Base-by-base conservation (phyloP, 2,888 invertebrate species). In the Latrodectus elegans region DNA sequence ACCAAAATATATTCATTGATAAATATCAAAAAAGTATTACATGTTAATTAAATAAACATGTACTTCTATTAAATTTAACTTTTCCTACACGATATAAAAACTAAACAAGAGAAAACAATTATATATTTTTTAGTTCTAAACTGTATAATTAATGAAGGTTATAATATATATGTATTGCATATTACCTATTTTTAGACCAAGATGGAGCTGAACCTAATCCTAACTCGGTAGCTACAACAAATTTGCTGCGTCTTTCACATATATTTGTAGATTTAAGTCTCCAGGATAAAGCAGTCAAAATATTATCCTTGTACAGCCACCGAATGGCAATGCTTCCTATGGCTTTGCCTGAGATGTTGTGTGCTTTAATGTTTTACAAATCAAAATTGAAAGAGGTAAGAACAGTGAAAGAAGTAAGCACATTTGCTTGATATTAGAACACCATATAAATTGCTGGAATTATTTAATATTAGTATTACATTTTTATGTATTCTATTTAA, bases 121-220 rank as follows among this genome's bases (percentile, higher is more conserved):
- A 38, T 38, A 38, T 4, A 38, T 38, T 38, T 38, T 38, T 38
- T 38, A 38, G 38, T 4, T 38, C 4, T 38, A 38, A 38, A 4
- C 38, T 38, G 4, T 38, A 38, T 38, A 38, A 38, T 38, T 38
- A 38, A 38, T 4, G 38, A 38, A 38, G 4, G 38, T 0, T 6
- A 0, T 6, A 38, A 6, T 38, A 6, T 38, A 4, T 38, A 38
- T 6, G 6, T 38, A 38, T 38, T 38, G 6, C 38, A 38, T 38
- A 6, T n/a, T 67, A 17, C 11, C 22, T 67, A 8, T 9, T n/a
- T 84, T 70, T 65, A 89, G 98, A 97, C 92, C 96, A 97, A 92
- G 98, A 99, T 92, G 97, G 97, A 15, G 98, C 98, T 0, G 98
- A 99, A 91, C 98, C 98, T 0, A 96, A 96, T 65, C 96, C 97